Base-by-base conservation (phyloP, 2,888 invertebrate genomes). In the Mycalesis mineus region DNA sequence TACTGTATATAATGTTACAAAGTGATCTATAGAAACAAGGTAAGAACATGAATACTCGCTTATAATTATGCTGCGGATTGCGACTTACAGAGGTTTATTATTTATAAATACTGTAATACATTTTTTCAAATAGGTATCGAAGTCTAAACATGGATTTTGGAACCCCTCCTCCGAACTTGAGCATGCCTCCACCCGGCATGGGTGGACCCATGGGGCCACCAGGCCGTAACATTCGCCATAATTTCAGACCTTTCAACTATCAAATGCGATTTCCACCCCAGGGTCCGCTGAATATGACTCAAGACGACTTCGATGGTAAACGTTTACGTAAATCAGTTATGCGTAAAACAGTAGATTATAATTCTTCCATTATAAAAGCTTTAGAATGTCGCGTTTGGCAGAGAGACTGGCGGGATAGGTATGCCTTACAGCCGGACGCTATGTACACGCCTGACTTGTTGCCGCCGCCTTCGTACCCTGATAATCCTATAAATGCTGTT, bases 261-360 rank as follows among this genome's bases (percentile, higher is more conserved):
- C 88, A 89, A 76, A 83, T 88, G 84, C 86, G 90, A 65, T 88
- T 89, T 69, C 88, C 89, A 68, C 84, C 89, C 65, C 87, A 87
- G 74, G 88, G 89, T 65, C 88, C 89, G 9, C 91, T 94, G 89
- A 93, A 93, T 52, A 94, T 94, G 94, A 93, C 94, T 45, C 93
- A 95, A 74, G 95, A 95, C 74, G 97, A 97, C 84, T 98, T 97
- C 79, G 98, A 98, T 91, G 98, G 98, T 60, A 98, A 98, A 90
- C 93, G 98, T 65, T 91, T 98, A 71, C 91, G 98, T 73, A 98
- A 98, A 90, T 97, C 98, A 68, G 97, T 98, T 65, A 97, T 98
- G 94, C 92, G 98, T 69, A 98, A 98, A 91, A 99, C 98, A 33
- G 98, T 99, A 55, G 99, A 99, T 90, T 98, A 98, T 84, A 98